A percentile compares a stretch with the other conserved stretches of the same genome.
Conservation (phyloP, 2,113 vertebrate species). For the Isurus oxyrinchus region DNA sequence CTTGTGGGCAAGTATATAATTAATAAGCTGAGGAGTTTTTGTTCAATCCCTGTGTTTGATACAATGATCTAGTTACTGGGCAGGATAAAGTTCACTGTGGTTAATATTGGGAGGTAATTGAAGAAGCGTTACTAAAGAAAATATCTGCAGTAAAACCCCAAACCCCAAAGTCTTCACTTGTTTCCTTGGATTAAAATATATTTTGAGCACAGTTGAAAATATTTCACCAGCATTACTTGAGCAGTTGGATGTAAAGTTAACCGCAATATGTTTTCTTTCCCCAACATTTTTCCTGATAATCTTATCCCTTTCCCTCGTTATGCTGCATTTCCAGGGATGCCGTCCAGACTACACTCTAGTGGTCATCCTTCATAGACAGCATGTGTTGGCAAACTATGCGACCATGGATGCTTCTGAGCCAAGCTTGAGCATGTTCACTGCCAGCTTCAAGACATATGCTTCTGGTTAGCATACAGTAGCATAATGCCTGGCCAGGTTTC, state of each 20-base stretch:
- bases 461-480: background rate
- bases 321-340: background rate
- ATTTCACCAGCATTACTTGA: background rate
- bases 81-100: background rate
- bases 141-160: background rate
- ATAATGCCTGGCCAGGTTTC: background rate
- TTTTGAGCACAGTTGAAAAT: background rate
- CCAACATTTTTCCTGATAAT: background rate
- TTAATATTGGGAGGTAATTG: background rate
- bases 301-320: background rate
- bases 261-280: background rate
- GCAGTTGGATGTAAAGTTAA: background rate
- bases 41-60: background rate
- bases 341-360: background rate
- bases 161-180: background rate
- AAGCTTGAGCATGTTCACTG: background rate
- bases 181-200: background rate
- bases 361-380: background rate
- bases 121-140: background rate
- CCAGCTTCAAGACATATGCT: background rate
- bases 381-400: background rate
- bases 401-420: background rate
- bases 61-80: background rate
- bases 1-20: background rate
- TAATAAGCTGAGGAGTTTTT: background rate